A percentile compares a stretch with the other conserved stretches of the same genome.
Evolutionary conservation across 1,140 invertebrate species (phyloP).

Genomic region (Sarcophaga bullata): DNA sequence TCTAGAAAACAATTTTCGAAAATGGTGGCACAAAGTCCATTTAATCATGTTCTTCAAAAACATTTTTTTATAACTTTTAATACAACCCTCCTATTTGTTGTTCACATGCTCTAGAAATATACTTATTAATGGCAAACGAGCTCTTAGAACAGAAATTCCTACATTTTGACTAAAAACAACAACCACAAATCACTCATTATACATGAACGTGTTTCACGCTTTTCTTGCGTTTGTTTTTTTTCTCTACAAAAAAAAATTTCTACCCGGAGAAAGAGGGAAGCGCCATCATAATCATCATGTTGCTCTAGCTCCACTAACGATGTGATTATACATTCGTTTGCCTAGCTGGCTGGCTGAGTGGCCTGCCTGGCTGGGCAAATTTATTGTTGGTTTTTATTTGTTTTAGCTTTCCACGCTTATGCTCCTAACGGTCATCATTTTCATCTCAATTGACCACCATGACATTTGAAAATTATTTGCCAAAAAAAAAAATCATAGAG

Average conservation of each 20-base stretch:
- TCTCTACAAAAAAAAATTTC: background rate
- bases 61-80: too few relatives aligned
- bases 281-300: background rate
- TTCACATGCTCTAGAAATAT: background rate
- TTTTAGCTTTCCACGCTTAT: background rate
- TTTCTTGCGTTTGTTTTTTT: background rate
- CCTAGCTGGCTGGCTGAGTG: too few relatives aligned
- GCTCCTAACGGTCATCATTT: slow-evolving; percentile 27
- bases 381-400: background rate
- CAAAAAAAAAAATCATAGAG: background rate
- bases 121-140: background rate
- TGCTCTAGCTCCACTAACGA: background rate
- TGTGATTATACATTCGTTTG: background rate
- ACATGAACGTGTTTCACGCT: background rate
- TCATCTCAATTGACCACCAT: slow-evolving; percentile 26
- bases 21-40: too few relatives aligned
- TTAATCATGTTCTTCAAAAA: too few relatives aligned
- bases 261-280: background rate
- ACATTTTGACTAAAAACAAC: background rate
- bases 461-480: slow-evolving; percentile 28
- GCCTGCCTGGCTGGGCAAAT: too few relatives aligned
- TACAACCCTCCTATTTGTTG: background rate
- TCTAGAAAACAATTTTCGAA: too few relatives aligned
- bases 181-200: slow-evolving; percentile 2
- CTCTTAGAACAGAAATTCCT: background rate